Conservation (phyloP, 2,888 invertebrate species). For the Gnatocerus cornutus region DNA sequence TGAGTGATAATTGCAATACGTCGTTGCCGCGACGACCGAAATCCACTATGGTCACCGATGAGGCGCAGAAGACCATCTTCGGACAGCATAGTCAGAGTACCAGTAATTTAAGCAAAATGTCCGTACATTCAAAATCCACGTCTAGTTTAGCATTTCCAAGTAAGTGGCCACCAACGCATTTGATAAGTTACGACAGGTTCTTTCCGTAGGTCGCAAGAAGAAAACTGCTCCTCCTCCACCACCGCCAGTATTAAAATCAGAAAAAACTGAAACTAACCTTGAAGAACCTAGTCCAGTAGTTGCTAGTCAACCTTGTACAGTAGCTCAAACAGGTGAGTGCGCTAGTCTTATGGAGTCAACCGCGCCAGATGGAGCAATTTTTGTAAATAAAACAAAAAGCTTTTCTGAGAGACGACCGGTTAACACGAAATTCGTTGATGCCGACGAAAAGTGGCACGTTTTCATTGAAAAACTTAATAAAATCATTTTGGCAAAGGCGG, state of each 20-base stretch:
- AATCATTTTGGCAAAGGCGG: conserved; percentile 71
- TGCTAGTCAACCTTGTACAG: conserved; percentile 67
- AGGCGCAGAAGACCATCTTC: conserved; percentile 49
- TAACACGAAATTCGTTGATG: conserved; percentile 1
- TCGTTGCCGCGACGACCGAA: conserved; percentile 68
- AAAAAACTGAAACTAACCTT: conserved; percentile 61
- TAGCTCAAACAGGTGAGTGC: conserved; percentile 54
- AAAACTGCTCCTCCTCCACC: conserved; percentile 75
- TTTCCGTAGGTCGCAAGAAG: conserved; percentile 74
- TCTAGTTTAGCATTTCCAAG: conserved; percentile 67
- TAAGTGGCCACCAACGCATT: conserved; percentile 52
- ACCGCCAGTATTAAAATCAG: conserved; percentile 68
- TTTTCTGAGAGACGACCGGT: conserved; percentile 29
- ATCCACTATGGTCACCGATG: conserved; percentile 62
- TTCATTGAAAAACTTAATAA: conserved; percentile 72
- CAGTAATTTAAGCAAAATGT: conserved; percentile 68
- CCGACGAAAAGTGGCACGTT: conserved; percentile 71
- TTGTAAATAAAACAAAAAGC: conserved; percentile 24
- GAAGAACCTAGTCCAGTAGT: conserved; percentile 69
- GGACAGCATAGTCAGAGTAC: conserved; percentile 63
- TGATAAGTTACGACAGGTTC: conserved; percentile 9
- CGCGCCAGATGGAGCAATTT: not conserved
- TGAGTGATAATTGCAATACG: conserved; percentile 73
- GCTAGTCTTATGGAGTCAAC: conserved; percentile 26
- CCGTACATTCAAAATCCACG: conserved; percentile 68